A percentile compares a stretch with the other conserved stretches of the same genome.
Conservation (phyloP, 2,888 invertebrate genomes). For the Phrixothrix hirtus region DNA sequence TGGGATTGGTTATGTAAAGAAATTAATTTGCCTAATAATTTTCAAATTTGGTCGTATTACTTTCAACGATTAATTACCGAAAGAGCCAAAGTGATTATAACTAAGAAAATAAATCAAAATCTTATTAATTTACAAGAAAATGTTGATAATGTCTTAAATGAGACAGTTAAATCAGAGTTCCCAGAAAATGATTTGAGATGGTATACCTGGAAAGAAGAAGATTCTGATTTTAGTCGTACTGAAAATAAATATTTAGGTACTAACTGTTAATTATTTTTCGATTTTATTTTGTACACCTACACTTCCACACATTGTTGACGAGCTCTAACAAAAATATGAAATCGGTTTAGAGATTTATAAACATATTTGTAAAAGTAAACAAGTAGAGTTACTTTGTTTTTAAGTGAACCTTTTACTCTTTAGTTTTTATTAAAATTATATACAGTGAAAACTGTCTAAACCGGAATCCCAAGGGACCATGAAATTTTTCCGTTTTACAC, state of each 20-base stretch:
- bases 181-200: constrained; percentile 68
- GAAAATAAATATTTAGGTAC: constrained; percentile 51
- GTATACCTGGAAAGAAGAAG: constrained; percentile 75
- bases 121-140: constrained; percentile 56
- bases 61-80: constrained; percentile 75
- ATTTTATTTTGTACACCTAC: neutral
- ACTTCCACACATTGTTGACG: too few relatives aligned
- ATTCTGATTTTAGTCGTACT: constrained; percentile 56
- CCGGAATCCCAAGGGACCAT: too few relatives aligned
- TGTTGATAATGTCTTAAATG: constrained; percentile 35
- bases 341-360: too few relatives aligned
- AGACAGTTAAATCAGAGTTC: constrained; percentile 45
- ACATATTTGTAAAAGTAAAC: too few relatives aligned
- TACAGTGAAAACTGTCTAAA: too few relatives aligned
- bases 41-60: constrained; percentile 72
- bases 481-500: too few relatives aligned
- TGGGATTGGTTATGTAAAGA: constrained; percentile 68
- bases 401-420: too few relatives aligned
- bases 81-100: constrained; percentile 67
- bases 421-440: too few relatives aligned
- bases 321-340: too few relatives aligned
- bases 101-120: constrained; percentile 47
- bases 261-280: neutral
- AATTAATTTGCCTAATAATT: constrained; percentile 60
- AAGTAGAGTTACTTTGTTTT: too few relatives aligned